A percentile compares a stretch with the other conserved stretches of the same genome.
Evolutionary conservation across 2,113 vertebrate species (phyloP).

Genomic region (Tragelaphus buxtoni): DNA sequence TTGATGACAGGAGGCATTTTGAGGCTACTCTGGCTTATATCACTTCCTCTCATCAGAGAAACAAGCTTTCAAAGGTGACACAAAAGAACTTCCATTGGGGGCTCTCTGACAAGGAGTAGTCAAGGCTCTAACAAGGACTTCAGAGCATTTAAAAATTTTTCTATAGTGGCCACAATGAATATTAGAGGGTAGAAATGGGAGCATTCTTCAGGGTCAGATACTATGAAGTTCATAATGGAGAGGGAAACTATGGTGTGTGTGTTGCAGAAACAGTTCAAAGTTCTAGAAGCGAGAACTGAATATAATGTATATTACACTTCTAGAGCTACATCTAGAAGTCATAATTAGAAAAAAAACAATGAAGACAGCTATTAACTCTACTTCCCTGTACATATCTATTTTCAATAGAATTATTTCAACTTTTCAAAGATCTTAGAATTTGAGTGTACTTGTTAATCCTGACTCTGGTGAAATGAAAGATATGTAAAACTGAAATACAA

Average conservation of each 20-base stretch:
- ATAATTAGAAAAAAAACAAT: conserved; percentile 5
- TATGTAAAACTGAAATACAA: background rate
- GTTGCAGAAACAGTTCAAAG: background rate
- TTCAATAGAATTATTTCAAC: conserved; percentile 33
- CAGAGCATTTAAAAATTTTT: background rate
- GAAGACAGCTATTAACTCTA: background rate
- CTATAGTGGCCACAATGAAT: background rate
- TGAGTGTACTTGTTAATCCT: background rate
- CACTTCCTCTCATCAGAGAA: conserved; percentile 29
- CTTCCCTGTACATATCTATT: background rate
- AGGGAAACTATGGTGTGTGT: background rate
- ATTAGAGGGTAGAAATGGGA: background rate
- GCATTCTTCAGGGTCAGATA: background rate
- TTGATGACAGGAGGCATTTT: conserved; percentile 30
- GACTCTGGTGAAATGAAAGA: conserved; percentile 26
- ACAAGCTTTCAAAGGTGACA: conserved; percentile 12
- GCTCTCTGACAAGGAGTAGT: background rate
- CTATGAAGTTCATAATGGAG: conserved; percentile 14
- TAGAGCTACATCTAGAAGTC: conserved; percentile 5
- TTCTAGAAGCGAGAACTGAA: conserved; percentile 1
- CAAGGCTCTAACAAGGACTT: background rate
- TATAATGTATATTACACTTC: background rate
- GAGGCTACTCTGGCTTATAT: conserved; percentile 6
- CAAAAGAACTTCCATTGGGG: conserved; percentile 3
- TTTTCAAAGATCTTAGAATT: conserved; percentile 46